These are phyloP conservation scores for Drosophila ogumai DNA, from an alignment of 1,140 invertebrate species.

Conservation along the genomic window DNA sequence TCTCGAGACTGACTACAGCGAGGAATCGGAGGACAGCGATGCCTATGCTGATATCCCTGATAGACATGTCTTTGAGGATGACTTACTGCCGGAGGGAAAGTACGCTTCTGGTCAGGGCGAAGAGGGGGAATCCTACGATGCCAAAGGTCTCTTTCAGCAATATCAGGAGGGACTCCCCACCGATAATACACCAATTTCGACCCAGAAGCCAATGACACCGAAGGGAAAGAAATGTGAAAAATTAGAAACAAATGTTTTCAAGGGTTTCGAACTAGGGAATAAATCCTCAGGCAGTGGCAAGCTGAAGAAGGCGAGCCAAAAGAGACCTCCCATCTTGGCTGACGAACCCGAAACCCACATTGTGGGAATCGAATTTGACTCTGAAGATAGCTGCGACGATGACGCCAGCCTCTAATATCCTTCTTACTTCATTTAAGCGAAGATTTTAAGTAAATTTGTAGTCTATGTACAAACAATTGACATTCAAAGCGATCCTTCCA, in stretches of 20 bases:
- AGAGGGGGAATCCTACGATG: slow-evolving; percentile 43
- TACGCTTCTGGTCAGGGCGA: slow-evolving; percentile 52
- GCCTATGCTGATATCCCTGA: slow-evolving; percentile 60
- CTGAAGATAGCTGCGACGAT: slow-evolving; percentile 2
- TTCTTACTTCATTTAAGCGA: background rate
- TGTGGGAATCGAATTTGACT: slow-evolving; percentile 1
- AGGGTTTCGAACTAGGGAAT: background rate
- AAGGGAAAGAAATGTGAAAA: background rate
- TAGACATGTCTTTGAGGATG: slow-evolving; percentile 60
- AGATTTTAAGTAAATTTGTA: background rate
- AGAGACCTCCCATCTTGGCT: background rate
- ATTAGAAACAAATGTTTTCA: background rate
- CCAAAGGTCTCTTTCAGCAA: slow-evolving; percentile 11
- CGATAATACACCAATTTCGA: background rate
- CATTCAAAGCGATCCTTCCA: background rate
- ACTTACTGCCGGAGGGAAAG: slow-evolving; percentile 33
- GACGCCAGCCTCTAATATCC: background rate
- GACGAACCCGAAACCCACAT: slow-evolving; percentile 40
- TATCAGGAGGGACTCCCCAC: background rate
- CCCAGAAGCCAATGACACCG: background rate
- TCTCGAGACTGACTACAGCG: slow-evolving; percentile 7
- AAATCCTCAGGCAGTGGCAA: background rate
- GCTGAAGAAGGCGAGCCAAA: background rate
- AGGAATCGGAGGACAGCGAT: slow-evolving; percentile 37
- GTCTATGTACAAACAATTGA: background rate